Evolutionary conservation across 2,888 invertebrate genomes (phyloP).

Genomic region (Cosmia pyralina): DNA sequence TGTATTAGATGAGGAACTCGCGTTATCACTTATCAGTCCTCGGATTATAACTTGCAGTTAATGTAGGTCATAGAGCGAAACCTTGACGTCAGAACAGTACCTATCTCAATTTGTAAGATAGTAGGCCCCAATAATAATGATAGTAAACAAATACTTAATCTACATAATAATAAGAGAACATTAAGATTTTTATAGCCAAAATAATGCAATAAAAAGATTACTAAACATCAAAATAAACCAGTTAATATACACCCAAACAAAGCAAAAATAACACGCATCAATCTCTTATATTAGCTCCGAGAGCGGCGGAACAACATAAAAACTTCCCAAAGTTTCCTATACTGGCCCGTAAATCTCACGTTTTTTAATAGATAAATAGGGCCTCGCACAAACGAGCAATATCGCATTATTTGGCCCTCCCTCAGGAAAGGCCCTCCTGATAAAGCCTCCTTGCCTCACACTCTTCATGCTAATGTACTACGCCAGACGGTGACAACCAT

Average conservation of each 20-base stretch:
- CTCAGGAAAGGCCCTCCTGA: conserved; percentile 90
- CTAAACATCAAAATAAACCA: conserved; percentile 67
- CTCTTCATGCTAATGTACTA: conserved; percentile 89
- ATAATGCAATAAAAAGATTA: conserved; percentile 56
- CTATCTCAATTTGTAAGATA: conserved; percentile 24
- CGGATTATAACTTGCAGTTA: conserved; percentile 24
- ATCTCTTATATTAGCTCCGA: conserved; percentile 86
- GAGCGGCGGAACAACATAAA: conserved; percentile 87
- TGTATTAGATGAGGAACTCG: conserved; percentile 29
- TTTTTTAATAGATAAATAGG: conserved; percentile 91
- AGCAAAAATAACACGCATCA: conserved; percentile 84
- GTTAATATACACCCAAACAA: conserved; percentile 73
- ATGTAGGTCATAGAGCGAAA: conserved; percentile 43
- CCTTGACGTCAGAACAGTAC: conserved; percentile 27
- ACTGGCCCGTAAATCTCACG: conserved; percentile 86
- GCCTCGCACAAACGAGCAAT: conserved; percentile 90
- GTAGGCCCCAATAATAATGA: conserved; percentile 14
- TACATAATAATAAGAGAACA: conserved; percentile 29
- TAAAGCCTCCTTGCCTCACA: conserved; percentile 89
- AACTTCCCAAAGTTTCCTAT: conserved; percentile 88
- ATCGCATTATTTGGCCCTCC: conserved; percentile 90
- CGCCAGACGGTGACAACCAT: conserved; percentile 90
- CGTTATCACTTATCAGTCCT: conserved; percentile 23
- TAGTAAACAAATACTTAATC: conserved; percentile 26
- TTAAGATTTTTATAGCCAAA: conserved; percentile 48